Conservation (phyloP, 2,888 invertebrate genomes). For the Drosophila bunnanda region DNA sequence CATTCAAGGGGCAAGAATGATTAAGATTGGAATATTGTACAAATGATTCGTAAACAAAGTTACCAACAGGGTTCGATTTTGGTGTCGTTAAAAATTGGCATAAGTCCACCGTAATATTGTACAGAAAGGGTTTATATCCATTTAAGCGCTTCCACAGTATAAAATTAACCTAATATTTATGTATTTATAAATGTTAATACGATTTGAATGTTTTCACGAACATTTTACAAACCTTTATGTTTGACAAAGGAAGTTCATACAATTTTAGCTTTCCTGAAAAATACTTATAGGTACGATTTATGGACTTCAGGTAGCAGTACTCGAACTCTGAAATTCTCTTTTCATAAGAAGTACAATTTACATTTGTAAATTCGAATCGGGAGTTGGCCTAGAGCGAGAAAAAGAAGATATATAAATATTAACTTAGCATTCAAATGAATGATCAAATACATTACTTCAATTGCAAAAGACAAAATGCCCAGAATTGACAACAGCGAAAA, state of each 20-base stretch:
- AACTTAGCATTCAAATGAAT: too few relatives aligned
- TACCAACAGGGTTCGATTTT: background rate
- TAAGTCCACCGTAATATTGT: background rate
- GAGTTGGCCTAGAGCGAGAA: too few relatives aligned
- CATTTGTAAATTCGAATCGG: conserved; percentile 19
- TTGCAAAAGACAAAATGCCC: too few relatives aligned
- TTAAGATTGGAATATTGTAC: background rate
- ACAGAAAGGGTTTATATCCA: conserved; percentile 17
- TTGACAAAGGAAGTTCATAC: background rate
- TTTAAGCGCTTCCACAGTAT: conserved; percentile 4
- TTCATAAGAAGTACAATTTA: conserved; percentile 2
- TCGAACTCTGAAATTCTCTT: background rate
- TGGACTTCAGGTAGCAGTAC: conserved; percentile 9
- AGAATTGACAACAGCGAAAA: too few relatives aligned
- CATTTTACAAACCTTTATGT: background rate
- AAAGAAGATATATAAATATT: too few relatives aligned
- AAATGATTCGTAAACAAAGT: background rate
- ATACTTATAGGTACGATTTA: conserved; percentile 22
- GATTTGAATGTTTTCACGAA: background rate
- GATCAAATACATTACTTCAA: too few relatives aligned
- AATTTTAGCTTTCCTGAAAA: background rate
- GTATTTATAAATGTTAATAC: background rate
- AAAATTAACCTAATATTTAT: background rate
- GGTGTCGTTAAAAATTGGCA: background rate
- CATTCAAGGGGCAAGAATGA: background rate